phyloP scores from a whole-genome alignment of 2,113 vertebrate species.

The Prolemur simus region DNA sequence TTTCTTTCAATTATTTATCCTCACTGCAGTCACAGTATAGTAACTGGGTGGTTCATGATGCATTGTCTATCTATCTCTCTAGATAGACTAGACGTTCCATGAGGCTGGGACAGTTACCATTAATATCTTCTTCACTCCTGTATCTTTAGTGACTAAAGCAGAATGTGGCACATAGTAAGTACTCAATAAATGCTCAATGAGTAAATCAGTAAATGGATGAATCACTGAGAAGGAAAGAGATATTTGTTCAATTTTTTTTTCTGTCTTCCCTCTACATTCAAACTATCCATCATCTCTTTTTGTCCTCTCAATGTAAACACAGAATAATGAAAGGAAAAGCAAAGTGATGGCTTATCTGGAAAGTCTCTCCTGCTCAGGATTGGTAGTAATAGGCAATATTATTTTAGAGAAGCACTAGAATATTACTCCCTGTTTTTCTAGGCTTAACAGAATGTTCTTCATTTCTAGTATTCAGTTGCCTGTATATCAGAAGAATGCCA shows the following conservation, averaged over 20 bases:
- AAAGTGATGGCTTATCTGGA: neutral
- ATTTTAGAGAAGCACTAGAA: neutral
- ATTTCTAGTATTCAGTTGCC: neutral
- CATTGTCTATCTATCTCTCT: neutral
- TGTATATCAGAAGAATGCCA: neutral
- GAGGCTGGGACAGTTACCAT: neutral
- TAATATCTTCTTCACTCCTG: neutral
- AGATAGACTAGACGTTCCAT: neutral
- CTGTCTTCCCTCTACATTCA: neutral
- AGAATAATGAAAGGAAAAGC: neutral
- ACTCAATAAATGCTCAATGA: neutral
- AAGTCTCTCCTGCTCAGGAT: neutral
- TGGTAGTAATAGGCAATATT: neutral
- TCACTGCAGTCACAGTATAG: neutral
- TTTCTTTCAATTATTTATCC: neutral
- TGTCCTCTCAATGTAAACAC: neutral
- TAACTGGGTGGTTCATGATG: neutral
- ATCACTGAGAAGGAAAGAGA: neutral
- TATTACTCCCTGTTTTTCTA: neutral
- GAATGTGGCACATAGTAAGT: neutral
- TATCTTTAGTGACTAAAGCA: neutral
- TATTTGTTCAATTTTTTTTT: neutral
- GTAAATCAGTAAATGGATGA: neutral
- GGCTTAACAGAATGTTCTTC: neutral
- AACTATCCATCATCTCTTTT: neutral